Conservation (phyloP, 53 echinoderm and acorn worm genomes). For the Pentamera pediparva region DNA sequence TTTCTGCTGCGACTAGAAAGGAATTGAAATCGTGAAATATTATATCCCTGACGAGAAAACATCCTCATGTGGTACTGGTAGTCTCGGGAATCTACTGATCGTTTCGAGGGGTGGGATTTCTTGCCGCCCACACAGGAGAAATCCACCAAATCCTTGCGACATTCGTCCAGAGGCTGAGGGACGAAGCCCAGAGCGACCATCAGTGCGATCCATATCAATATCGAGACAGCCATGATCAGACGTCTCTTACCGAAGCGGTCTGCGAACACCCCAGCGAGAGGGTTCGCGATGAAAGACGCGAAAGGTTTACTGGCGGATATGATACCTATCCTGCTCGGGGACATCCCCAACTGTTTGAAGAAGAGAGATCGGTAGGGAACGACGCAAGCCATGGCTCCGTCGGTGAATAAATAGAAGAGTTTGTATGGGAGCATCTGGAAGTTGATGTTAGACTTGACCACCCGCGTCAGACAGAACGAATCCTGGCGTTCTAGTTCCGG, state of each 20-base stretch:
- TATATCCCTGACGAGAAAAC: not conserved
- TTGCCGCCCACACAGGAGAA: not conserved
- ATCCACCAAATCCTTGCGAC: not conserved
- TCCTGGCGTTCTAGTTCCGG: not conserved
- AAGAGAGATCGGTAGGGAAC: slow-evolving; percentile 57
- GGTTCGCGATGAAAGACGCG: slow-evolving; percentile 41
- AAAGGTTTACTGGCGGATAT: slow-evolving; percentile 60
- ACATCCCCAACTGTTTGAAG: slow-evolving; percentile 70
- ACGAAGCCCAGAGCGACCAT: slow-evolving; percentile 33
- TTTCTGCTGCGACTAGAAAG: no score
- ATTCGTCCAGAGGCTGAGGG: slow-evolving; percentile 20
- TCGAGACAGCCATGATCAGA: slow-evolving; percentile 34
- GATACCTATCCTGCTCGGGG: slow-evolving; percentile 53
- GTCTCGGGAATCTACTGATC: not conserved
- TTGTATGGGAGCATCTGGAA: slow-evolving; percentile 50
- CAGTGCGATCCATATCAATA: slow-evolving; percentile 33
- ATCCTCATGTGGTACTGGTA: not conserved
- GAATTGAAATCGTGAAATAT: no score
- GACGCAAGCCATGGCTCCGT: slow-evolving; percentile 53
- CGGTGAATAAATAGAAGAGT: slow-evolving; percentile 53
- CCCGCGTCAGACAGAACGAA: not conserved
- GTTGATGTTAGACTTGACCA: slow-evolving; percentile 36
- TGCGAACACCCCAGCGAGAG: slow-evolving; percentile 47
- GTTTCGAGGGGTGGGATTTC: not conserved
- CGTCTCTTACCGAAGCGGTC: slow-evolving; percentile 55